Percentiles rank a stretch among this genome's conserved stretches.
Conservation (phyloP, 1,140 invertebrate genomes). For the Cherax quadricarinatus region DNA sequence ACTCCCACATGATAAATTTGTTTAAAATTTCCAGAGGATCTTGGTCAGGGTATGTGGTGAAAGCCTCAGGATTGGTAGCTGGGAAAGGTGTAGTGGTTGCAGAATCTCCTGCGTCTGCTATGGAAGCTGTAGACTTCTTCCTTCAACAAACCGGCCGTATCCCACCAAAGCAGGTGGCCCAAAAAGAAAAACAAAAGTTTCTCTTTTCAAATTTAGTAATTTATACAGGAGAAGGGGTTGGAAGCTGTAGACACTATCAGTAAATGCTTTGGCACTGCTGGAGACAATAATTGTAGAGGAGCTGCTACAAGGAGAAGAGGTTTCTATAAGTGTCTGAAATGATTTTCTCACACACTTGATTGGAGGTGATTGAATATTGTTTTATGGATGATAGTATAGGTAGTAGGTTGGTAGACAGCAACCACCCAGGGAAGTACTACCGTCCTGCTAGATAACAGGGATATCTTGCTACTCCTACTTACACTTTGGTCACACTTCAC, state of each 20-base stretch:
- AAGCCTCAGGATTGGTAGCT: conserved; percentile 95
- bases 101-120: conserved; percentile 85
- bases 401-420: no score
- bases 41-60: conserved; percentile 88
- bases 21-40: conserved; percentile 4
- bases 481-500: no score
- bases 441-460: no score
- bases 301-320: conserved; percentile 92
- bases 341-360: neutral
- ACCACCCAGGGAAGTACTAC: no score
- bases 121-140: no score
- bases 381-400: neutral
- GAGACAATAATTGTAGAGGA: conserved; percentile 87
- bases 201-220: no score
- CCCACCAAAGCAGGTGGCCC: no score
- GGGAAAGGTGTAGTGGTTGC: conserved; percentile 98
- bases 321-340: conserved; percentile 84
- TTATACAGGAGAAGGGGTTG: no score
- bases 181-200: no score
- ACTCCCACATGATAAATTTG: no score
- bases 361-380: neutral
- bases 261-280: conserved; percentile 77
- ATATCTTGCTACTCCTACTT: no score
- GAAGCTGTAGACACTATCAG: conserved; percentile 88
- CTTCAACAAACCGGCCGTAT: no score